Conservation (phyloP, 2,888 invertebrate species). For the Acronicta psi region DNA sequence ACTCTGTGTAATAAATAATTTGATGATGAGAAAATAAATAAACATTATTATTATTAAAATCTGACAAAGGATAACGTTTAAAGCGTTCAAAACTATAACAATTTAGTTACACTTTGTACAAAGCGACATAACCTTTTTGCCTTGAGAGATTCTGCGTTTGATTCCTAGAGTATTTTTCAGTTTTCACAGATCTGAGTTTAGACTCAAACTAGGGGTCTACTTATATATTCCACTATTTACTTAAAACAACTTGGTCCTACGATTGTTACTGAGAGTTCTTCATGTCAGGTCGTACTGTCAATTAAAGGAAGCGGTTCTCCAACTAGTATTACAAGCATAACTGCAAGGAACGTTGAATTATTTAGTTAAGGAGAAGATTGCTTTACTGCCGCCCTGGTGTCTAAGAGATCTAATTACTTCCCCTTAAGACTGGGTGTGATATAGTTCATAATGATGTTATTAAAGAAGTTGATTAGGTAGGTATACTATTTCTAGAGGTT, state of each 20-base stretch:
- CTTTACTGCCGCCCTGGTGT: conserved; percentile 11
- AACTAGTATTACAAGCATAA: conserved; percentile 23
- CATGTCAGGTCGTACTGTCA: conserved; percentile 28
- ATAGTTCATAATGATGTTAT: conserved; percentile 13
- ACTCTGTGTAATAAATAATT: too few species aligned
- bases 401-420: conserved; percentile 22
- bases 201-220: too few species aligned
- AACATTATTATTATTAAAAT: too few species aligned
- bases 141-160: too few species aligned
- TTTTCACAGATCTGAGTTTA: too few species aligned
- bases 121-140: too few species aligned
- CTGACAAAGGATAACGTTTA: too few species aligned
- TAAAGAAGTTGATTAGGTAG: not conserved
- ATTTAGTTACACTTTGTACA: too few species aligned
- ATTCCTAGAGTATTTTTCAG: too few species aligned
- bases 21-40: too few species aligned
- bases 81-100: too few species aligned
- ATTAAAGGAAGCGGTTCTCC: conserved; percentile 29
- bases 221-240: conserved; percentile 7
- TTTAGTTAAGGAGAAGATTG: conserved; percentile 38
- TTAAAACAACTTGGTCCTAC: conserved; percentile 16
- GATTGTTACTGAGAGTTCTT: conserved; percentile 9
- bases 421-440: conserved; percentile 5
- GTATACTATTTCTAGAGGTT: conserved; percentile 3
- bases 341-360: conserved; percentile 30